Evolutionary conservation across 2,113 vertebrate genomes (phyloP), one percentile per base, ranked within the genome.

Genomic region (Zosterops lateralis): DNA sequence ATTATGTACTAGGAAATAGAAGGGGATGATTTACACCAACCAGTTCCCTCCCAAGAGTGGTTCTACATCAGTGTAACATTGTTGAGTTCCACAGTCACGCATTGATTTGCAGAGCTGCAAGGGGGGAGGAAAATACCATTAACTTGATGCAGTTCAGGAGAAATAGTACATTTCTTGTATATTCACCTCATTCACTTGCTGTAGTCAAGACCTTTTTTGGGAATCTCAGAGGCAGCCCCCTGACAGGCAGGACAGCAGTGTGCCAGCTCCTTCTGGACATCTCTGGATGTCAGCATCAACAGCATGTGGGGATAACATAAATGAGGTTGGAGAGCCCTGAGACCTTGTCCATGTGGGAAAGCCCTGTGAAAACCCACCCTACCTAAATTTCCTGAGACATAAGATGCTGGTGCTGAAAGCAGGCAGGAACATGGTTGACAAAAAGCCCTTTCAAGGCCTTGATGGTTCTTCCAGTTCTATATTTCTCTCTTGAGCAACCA

Each of bases 61-160:
- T 85, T 95, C 90, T 93, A 67, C 60, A 94, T 92, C 83, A 87
- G 73, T 26, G 32, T 65, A 84, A 54, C 71, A 48, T 70, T 31
- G 17, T 21, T 67, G 82, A 92, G 91, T 71, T 80, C 79, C 61
- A 42, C 61, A 82, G 47, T 78, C 65, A 61, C 1, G 0, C 17
- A 0, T 1, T 93, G 90, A 95, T 95, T 91, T 96, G 95, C 78
- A 60, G 74, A 60, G 54, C 62, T 89, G 57, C 74, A 87, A 77
- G 40, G 57, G 26, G 47, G 72, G 56, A 91, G 65, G 76, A 64
- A 92, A 90, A 91, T 64, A n/a, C 53, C 75, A 74, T 95, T 90
- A 84, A 38, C 48, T 62, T 70, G 78, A 51, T 56, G 85, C 77
- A 61, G 48, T 88, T 95, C 34, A 38, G 64, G 56, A 91, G 70